These are phyloP conservation scores for Hydropsyche tenuis DNA, from an alignment of 1,140 invertebrate species.

Conservation along the genomic window DNA sequence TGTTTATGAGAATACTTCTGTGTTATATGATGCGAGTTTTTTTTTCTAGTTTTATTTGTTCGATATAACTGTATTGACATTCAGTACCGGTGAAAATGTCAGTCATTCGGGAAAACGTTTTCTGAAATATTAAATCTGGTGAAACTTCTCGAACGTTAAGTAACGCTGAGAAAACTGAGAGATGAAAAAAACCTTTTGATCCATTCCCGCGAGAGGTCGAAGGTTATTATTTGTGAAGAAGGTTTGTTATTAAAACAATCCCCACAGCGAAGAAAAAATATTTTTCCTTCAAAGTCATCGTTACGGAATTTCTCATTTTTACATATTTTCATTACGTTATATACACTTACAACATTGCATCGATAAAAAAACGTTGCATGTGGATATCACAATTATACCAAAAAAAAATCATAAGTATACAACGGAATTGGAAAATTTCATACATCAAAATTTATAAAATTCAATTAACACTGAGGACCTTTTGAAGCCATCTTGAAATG, in stretches of 20 bases:
- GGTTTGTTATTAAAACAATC: slow-evolving; percentile 10
- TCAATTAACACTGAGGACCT: too few species aligned
- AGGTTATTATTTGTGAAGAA: slow-evolving; percentile 10
- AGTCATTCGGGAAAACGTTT: not conserved
- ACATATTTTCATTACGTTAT: not conserved
- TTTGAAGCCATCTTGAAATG: too few species aligned
- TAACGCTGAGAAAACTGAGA: not conserved
- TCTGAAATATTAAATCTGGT: not conserved
- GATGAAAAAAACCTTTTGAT: not conserved
- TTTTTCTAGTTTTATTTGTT: too few species aligned
- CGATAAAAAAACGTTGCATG: too few species aligned
- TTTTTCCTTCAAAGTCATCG: not conserved
- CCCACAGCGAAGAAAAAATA: not conserved
- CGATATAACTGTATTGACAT: not conserved
- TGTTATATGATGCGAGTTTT: too few species aligned
- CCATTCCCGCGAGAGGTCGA: not conserved
- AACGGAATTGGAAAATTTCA: too few species aligned
- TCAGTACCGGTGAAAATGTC: not conserved
- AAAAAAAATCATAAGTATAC: too few species aligned
- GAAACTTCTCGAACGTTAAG: not conserved
- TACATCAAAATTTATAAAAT: too few species aligned
- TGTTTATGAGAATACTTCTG: too few species aligned
- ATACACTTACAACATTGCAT: too few species aligned
- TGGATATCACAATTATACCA: too few species aligned
- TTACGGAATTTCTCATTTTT: not conserved